phyloP scores from a whole-genome alignment of 2,113 vertebrate species.

The Daboia siamensis region DNA sequence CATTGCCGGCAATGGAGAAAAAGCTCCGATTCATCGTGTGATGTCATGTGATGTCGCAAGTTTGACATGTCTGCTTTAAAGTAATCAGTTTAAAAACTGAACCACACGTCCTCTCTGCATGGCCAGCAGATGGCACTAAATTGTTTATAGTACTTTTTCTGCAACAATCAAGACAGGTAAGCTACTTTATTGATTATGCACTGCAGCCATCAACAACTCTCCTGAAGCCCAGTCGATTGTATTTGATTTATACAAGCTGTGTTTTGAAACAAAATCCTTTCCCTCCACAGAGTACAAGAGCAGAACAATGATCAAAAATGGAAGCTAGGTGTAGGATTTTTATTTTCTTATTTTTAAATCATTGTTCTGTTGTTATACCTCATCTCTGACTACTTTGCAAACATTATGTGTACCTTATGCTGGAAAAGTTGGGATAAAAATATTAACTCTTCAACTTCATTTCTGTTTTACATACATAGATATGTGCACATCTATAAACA shows the following conservation, averaged over 20 bases:
- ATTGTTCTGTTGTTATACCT: not conserved
- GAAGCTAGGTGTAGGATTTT: not conserved
- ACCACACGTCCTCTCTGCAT: not conserved
- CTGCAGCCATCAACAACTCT: not conserved
- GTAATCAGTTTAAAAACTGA: not conserved
- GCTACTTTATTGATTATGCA: not conserved
- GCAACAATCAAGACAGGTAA: not conserved
- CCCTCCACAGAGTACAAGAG: not conserved
- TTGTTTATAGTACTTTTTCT: not conserved
- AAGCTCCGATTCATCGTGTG: too few species aligned
- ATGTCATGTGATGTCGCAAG: too few species aligned
- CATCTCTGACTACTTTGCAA: not conserved
- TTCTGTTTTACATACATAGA: not conserved
- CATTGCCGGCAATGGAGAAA: too few species aligned
- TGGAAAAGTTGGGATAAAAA: not conserved
- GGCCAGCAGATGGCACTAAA: constrained; percentile 12
- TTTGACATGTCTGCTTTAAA: not conserved
- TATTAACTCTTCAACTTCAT: not conserved
- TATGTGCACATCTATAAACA: not conserved
- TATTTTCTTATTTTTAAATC: not conserved
- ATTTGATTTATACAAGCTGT: not conserved
- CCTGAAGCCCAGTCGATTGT: not conserved
- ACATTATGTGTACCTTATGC: not conserved
- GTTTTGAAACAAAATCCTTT: not conserved
- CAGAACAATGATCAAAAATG: not conserved